A percentile compares a stretch with the other conserved stretches of the same genome.
These are phyloP conservation scores for Neolamprologus kungweensis DNA, from an alignment of 2,113 vertebrate genomes.

Conservation along the genomic window DNA sequence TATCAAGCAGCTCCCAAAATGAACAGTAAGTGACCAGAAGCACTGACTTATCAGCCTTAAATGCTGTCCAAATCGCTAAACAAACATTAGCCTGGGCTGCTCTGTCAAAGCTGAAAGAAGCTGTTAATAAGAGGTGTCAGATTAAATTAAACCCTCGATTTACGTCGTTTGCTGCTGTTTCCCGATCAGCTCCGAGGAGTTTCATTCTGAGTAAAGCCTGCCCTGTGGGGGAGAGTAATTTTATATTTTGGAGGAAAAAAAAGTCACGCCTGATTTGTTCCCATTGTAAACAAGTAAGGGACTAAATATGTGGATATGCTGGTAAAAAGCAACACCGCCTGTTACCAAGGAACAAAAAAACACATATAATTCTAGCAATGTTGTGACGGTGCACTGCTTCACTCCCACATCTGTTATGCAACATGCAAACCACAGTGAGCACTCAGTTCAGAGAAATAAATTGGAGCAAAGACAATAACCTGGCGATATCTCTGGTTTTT, in stretches of 20 bases:
- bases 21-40: background rate
- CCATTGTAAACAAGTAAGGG: background rate
- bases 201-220: background rate
- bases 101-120: background rate
- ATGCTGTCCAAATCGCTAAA: background rate
- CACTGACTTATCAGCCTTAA: background rate
- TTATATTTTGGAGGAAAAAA: background rate
- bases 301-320: background rate
- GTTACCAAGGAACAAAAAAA: background rate
- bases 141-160: constrained; percentile 7
- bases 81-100: background rate
- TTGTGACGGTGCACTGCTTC: constrained; percentile 13
- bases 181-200: background rate
- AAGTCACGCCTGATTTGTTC: background rate
- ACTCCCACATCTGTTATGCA: constrained; percentile 42
- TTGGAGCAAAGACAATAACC: background rate
- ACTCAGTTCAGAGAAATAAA: background rate
- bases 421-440: constrained; percentile 12
- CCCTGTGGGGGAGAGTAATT: background rate
- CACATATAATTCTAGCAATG: background rate
- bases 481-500: background rate
- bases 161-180: background rate
- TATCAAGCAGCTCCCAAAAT: background rate
- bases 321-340: background rate
- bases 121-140: background rate